Percentiles rank a stretch among this genome's conserved stretches.
Evolutionary conservation across 2,113 vertebrate genomes (phyloP).

Genomic region (Geococcyx californianus): DNA sequence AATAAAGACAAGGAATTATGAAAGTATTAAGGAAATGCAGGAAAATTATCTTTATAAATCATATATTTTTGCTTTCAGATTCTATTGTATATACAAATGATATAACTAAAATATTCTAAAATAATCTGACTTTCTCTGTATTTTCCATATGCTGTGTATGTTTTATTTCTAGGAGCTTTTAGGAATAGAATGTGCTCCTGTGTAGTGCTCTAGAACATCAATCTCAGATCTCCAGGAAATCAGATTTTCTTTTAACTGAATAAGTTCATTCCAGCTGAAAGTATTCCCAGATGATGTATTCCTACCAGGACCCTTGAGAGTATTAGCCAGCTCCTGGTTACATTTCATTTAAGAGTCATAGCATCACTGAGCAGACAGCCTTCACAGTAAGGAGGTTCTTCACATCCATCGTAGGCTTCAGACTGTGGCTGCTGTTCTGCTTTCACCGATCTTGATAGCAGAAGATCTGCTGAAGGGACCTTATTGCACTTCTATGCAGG

Average conservation of each 20-base stretch:
- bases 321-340: not conserved
- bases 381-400: not conserved
- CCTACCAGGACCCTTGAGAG: not conserved
- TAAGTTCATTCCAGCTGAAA: not conserved
- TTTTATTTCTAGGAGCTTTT: not conserved
- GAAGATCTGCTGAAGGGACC: not conserved
- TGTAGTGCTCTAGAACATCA: not conserved
- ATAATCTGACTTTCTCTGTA: not conserved
- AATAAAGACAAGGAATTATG: constrained; percentile 2
- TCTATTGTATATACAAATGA: not conserved
- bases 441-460: not conserved
- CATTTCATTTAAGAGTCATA: not conserved
- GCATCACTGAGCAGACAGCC: not conserved
- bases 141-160: not conserved
- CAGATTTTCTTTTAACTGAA: constrained; percentile 1
- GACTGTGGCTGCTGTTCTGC: not conserved
- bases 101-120: not conserved
- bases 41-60: not conserved
- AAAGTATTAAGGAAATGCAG: not conserved
- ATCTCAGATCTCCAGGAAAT: not conserved
- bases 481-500: not conserved
- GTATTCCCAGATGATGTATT: not conserved
- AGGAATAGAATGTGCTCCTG: not conserved
- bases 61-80: not conserved
- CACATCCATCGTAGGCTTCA: not conserved